Base-by-base conservation (phyloP, 2,888 invertebrate genomes). In the Scaptodrosophila latifasciaeformis region DNA sequence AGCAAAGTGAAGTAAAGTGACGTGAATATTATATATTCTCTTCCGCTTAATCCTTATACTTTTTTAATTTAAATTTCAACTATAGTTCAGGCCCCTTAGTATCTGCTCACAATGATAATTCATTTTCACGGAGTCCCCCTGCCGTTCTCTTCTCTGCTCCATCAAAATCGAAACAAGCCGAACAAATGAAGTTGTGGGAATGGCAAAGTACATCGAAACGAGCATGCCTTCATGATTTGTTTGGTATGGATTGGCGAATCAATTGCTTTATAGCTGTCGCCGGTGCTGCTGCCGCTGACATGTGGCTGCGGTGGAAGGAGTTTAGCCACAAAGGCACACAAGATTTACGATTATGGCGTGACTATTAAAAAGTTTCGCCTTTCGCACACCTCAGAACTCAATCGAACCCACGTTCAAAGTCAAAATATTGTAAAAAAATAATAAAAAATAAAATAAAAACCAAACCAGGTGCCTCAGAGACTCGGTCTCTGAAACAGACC, bases 321-420 rank as follows among this genome's bases (percentile, higher is more conserved):
- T 7, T 24, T 24, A 7, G 24, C 24, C 24, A 5, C 4, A 7
- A 24, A 70, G 79, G 70, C 77, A 79, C 77, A 70, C 69, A 82
- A 82, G 83, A 82, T 82, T 82, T 83, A 82, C 82, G 82, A 83
- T 82, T 82, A 82, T 82, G 81, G 80, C 70, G 68, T 67, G 84
- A 80, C 82, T 83, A 82, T 82, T 82, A 83, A 82, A 76, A 82
- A 82, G 82, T 83, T 83, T 80, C 78, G 75, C 78, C 78, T 81
- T 69, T 67, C 60, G 60, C 62, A 67, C 72, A 72, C 79, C 76
- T 68, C 72, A 30, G 30, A 29, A 49, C 19, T 47, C 29, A 30
- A 59, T 70, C 66, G 58, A 68, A 48, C 75, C 78, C 79, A 81
- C 79, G 63, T 65, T 65, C 70, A 65, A 72, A 79, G 79, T 70